Evolutionary conservation across 2,888 invertebrate species (phyloP).

Genomic region (Philereme transversata): DNA sequence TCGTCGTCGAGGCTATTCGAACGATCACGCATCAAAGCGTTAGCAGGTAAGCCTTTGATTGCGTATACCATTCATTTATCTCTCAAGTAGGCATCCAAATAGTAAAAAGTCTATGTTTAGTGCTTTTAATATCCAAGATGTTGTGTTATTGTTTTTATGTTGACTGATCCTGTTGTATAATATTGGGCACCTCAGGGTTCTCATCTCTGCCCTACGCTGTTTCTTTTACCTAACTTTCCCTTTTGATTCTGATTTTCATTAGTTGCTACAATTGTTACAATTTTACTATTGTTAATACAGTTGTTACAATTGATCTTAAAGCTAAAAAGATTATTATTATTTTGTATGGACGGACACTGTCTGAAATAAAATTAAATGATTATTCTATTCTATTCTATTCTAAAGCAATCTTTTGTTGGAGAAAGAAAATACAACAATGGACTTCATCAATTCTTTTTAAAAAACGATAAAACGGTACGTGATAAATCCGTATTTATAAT

Average conservation of each 20-base stretch:
- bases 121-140: background rate
- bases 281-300: too few relatives aligned
- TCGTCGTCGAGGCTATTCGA: constrained; percentile 99
- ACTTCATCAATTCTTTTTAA: too few relatives aligned
- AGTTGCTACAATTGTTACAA: background rate
- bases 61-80: background rate
- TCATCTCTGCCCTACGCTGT: background rate
- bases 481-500: background rate
- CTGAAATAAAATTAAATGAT: too few relatives aligned
- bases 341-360: too few relatives aligned
- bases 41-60: constrained; percentile 90
- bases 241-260: background rate
- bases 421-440: too few relatives aligned
- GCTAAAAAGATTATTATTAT: too few relatives aligned
- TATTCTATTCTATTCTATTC: too few relatives aligned
- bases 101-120: background rate
- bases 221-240: background rate
- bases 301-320: too few relatives aligned
- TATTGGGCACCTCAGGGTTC: background rate
- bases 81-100: background rate
- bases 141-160: background rate
- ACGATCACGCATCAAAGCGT: constrained; percentile 98
- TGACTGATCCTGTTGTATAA: background rate
- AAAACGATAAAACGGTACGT: too few relatives aligned
- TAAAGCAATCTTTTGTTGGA: too few relatives aligned